Percentiles rank a stretch among this genome's conserved stretches.
Conservation (phyloP, 64 coral and sea anemone genomes). For the Trachythela sp. region DNA sequence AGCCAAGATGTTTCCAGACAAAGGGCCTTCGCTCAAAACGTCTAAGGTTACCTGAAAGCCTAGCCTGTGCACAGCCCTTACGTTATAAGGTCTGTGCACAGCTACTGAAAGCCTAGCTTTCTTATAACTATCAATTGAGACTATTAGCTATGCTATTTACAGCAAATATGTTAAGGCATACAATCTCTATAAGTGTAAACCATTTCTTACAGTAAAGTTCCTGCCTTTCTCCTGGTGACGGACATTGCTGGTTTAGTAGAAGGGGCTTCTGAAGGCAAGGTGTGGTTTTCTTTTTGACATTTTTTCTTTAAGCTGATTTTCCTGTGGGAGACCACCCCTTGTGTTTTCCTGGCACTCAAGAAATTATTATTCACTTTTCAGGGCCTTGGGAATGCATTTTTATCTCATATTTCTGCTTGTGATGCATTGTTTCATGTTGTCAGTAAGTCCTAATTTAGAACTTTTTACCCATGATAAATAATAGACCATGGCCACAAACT, state of each 20-base stretch:
- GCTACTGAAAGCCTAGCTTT: too few species aligned
- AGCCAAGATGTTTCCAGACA: too few species aligned
- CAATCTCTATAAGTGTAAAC: too few species aligned
- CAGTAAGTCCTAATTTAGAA: constrained; percentile 69
- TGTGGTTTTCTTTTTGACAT: neutral
- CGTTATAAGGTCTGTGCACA: too few species aligned
- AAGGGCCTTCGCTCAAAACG: too few species aligned
- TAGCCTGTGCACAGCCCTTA: too few species aligned
- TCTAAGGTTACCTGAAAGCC: too few species aligned
- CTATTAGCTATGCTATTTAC: too few species aligned
- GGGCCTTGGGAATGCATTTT: constrained; percentile 97
- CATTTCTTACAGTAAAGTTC: constrained; percentile 79
- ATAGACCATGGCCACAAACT: neutral
- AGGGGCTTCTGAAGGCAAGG: constrained; percentile 93
- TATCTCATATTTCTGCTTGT: constrained; percentile 95
- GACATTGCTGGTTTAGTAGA: constrained; percentile 98
- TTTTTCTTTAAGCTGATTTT: neutral
- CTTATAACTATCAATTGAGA: too few species aligned
- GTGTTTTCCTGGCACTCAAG: neutral
- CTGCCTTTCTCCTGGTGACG: constrained; percentile 83
- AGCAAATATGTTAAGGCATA: too few species aligned
- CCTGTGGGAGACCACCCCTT: too few species aligned
- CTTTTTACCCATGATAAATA: neutral
- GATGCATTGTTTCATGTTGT: constrained; percentile 96
- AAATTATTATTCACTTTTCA: constrained; percentile 15